These are phyloP conservation scores for Drosophila guanche DNA, from an alignment of 1,140 invertebrate species.

Conservation along the genomic window DNA sequence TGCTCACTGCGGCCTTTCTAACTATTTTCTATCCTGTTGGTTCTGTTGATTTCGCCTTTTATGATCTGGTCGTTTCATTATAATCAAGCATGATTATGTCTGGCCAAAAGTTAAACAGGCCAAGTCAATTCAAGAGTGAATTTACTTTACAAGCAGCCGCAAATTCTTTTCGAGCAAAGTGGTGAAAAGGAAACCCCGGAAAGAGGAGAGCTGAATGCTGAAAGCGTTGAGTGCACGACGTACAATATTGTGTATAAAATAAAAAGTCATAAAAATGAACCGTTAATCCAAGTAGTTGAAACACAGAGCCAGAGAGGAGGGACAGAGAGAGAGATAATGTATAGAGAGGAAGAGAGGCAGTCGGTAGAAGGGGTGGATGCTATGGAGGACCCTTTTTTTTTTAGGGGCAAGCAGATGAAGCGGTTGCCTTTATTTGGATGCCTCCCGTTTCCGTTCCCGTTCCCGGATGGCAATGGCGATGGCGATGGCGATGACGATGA, in stretches of 20 bases:
- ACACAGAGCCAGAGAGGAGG: constrained; percentile 1
- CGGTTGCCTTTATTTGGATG: constrained; percentile 57
- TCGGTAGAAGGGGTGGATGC: too few species aligned
- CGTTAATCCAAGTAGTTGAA: constrained; percentile 75
- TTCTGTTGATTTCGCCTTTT: constrained; percentile 20
- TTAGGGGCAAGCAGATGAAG: constrained; percentile 54
- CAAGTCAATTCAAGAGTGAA: constrained; percentile 65
- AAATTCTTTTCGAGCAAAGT: constrained; percentile 8
- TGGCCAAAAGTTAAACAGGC: constrained; percentile 54
- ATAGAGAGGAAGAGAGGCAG: too few species aligned
- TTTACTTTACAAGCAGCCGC: constrained; percentile 56
- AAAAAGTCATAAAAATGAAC: constrained; percentile 76
- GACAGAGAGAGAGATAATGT: background rate
- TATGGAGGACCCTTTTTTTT: constrained; percentile 45
- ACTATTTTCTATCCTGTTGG: constrained; percentile 2
- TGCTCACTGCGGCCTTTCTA: too few species aligned
- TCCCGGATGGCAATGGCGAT: constrained; percentile 12
- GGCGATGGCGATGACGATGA: constrained; percentile 69
- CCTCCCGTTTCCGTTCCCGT: background rate
- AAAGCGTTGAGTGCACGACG: background rate
- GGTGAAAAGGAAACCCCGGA: constrained; percentile 18
- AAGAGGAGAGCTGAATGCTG: background rate
- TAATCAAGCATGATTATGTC: constrained; percentile 67
- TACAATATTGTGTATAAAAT: constrained; percentile 50
- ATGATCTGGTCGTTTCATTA: constrained; percentile 63